phyloP scores from a whole-genome alignment of 1,140 invertebrate species.

The Drosophila triauraria region DNA sequence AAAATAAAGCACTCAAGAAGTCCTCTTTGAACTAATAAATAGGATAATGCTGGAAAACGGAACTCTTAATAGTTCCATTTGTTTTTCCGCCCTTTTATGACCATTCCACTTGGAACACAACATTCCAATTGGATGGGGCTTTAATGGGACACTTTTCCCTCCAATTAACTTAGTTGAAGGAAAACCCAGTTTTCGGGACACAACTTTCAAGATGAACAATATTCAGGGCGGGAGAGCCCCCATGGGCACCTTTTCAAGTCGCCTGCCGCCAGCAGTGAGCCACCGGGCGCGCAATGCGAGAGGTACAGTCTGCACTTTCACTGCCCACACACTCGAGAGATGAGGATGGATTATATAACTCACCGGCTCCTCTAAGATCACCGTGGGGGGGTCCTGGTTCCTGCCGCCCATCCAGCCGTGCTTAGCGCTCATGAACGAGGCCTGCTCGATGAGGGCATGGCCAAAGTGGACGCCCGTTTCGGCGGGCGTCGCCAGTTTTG shows the following conservation, averaged over 20 bases:
- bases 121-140: slow-evolving; percentile 12
- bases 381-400: slow-evolving; percentile 37
- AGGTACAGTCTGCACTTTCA: slow-evolving; percentile 75
- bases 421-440: slow-evolving; percentile 46
- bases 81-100: neutral
- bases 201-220: neutral
- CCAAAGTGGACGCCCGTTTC: slow-evolving; percentile 67
- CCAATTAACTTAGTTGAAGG: neutral
- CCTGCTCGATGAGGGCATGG: slow-evolving; percentile 61
- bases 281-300: neutral
- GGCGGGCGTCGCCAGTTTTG: slow-evolving; percentile 83
- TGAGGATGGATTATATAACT: slow-evolving; percentile 70
- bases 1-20: neutral
- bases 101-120: neutral
- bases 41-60: neutral
- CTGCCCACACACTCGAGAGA: slow-evolving; percentile 42
- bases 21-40: too few relatives aligned
- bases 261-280: neutral
- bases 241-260: neutral
- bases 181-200: neutral
- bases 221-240: neutral
- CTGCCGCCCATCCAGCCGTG: slow-evolving; percentile 37
- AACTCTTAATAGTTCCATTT: too few relatives aligned
- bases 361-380: slow-evolving; percentile 80
- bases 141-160: slow-evolving; percentile 4